A percentile compares a stretch with the other conserved stretches of the same genome.
These are phyloP conservation scores for Drosophila pseudotalamancana DNA, from an alignment of 2,888 invertebrate genomes.

Conservation along the genomic window DNA sequence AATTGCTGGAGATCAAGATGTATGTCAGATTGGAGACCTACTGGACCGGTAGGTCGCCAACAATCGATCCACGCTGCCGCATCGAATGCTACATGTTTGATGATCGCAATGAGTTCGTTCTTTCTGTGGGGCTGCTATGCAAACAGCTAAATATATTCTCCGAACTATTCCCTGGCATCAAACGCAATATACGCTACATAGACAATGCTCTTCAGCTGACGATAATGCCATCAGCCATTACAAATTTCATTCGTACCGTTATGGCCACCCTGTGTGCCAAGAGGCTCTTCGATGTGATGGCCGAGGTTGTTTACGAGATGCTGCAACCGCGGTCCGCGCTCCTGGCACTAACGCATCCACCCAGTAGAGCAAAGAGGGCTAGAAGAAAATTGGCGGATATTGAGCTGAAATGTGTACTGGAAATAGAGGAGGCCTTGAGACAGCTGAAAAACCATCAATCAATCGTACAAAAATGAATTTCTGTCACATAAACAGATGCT, in stretches of 20 bases:
- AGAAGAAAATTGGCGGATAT: not conserved
- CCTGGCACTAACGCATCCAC: not conserved
- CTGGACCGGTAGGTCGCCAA: not conserved
- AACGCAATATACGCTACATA: conserved; percentile 1
- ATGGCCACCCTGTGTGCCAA: not conserved
- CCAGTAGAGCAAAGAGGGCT: accelerated
- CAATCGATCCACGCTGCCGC: conserved; percentile 4
- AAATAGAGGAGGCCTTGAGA: not conserved
- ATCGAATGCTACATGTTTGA: conserved; percentile 31
- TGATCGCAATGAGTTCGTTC: conserved; percentile 24
- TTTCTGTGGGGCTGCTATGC: not conserved
- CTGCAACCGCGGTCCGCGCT: not conserved
- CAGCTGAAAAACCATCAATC: not conserved
- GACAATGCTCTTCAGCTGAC: conserved; percentile 27
- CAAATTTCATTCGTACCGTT: not conserved
- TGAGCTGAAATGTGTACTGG: not conserved
- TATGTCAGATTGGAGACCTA: conserved; percentile 9
- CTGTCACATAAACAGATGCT: not conserved
- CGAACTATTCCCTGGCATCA: not conserved
- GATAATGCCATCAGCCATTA: not conserved
- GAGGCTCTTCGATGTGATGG: not conserved
- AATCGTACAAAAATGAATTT: not conserved
- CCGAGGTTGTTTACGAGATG: conserved; percentile 1
- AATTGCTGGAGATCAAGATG: conserved; percentile 21
- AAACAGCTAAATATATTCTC: not conserved